Evolutionary conservation across 2,888 invertebrate species (phyloP), one percentile per base, ranked within the genome.

Genomic region (Neoascia interrupta): DNA sequence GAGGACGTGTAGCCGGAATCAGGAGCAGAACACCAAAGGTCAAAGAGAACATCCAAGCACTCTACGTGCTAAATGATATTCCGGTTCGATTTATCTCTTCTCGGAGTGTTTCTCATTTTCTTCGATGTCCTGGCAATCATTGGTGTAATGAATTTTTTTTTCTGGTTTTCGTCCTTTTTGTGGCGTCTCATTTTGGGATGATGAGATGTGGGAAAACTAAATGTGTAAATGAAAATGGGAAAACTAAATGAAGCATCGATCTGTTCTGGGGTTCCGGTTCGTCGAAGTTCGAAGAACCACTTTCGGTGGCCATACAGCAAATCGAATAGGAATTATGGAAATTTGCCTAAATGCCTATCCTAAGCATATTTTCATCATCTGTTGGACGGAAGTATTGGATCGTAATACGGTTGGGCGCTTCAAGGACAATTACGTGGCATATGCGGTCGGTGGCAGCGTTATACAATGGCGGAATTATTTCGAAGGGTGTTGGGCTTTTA

Each of bases 91-190:
- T n/a, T n/a, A n/a, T n/a, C n/a, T n/a, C n/a, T n/a, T 21, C 36
- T 16, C 5, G 21, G 39, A 8, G 61, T 37, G 28, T 28, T 58
- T 61, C 49, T 47, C 54, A 61, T 54, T 61, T 61, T 54, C 61
- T 36, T 43, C 41, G 47, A 61, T 69, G 69, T 36, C 69, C 61
- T 26, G 49, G 23, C 60, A 34, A 60, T 73, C 60, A 47, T 47
- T 39, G 68, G 23, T 56, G 61, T 74, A 74, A 74, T 75, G 74
- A 75, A 75, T 75, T 75, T 74, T 69, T 74, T n/a, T n/a, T n/a
- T n/a, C n/a, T 26, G 69, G 11, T 11, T 61, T 28, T 61, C n/a
- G n/a, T n/a, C 19, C 53, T 41, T 54, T 56, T 61, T 69, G 69
- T 69, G 61, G 54, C 26, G 15, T 39, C 47, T n/a, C 41, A 34